These are phyloP conservation scores for Pseudochromis fuscus DNA, from an alignment of 2,797 vertebrate genomes.

Conservation along the genomic window DNA sequence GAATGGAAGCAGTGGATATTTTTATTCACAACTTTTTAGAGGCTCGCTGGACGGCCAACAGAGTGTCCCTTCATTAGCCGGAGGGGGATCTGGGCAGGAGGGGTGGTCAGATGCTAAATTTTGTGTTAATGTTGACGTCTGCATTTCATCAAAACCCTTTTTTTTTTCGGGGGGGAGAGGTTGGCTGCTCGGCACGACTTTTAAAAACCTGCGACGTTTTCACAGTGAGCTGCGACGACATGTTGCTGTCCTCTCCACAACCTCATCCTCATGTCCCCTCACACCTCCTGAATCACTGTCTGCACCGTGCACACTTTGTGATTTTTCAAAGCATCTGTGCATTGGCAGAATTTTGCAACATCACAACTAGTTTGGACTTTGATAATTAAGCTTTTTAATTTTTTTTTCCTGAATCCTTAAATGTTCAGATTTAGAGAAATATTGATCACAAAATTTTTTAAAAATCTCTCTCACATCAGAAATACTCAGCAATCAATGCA, in stretches of 20 bases:
- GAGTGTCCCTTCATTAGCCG: slow-evolving; percentile 82
- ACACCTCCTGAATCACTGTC: slow-evolving; percentile 35
- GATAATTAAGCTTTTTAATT: too few relatives aligned
- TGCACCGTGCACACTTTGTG: too few relatives aligned
- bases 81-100: slow-evolving; percentile 68
- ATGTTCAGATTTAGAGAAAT: background rate
- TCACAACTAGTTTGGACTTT: background rate
- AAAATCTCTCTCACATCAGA: background rate
- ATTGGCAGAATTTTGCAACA: background rate
- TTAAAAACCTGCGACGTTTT: slow-evolving; percentile 63
- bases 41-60: slow-evolving; percentile 79
- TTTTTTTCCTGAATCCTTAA: background rate
- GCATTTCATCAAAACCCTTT: slow-evolving; percentile 83
- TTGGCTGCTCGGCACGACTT: slow-evolving; percentile 55
- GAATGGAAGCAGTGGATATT: slow-evolving; percentile 85
- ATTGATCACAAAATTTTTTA: background rate
- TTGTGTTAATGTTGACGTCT: slow-evolving; percentile 84
- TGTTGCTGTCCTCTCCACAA: slow-evolving; percentile 53
- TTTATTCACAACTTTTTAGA: slow-evolving; percentile 84
- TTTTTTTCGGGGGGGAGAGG: slow-evolving; percentile 37
- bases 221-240: slow-evolving; percentile 39
- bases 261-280: slow-evolving; percentile 9
- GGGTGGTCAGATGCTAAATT: slow-evolving; percentile 77
- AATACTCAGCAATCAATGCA: background rate
- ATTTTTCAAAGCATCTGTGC: too few relatives aligned